Conservation (phyloP, 2,888 invertebrate species). For the Neoaliturus tenellus region DNA sequence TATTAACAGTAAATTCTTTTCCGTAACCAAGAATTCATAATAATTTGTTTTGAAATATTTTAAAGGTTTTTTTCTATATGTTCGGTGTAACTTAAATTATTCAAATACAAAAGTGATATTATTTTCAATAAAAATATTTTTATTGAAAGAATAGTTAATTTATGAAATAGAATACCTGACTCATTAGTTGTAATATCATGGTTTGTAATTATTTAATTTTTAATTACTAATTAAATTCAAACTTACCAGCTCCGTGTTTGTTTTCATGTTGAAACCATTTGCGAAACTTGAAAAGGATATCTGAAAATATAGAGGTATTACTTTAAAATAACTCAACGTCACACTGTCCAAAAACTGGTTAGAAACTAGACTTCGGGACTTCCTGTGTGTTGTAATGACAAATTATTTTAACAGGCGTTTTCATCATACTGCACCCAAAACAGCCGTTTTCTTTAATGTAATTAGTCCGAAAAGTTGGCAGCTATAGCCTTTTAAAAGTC, state of each 20-base stretch:
- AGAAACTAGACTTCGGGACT: not conserved
- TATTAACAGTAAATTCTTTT: too few relatives aligned
- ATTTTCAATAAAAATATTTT: not conserved
- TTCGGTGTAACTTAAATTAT: too few relatives aligned
- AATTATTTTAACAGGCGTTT: not conserved
- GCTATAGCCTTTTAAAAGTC: too few relatives aligned
- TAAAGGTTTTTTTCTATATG: not conserved
- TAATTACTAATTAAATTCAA: not conserved
- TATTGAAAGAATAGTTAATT: not conserved
- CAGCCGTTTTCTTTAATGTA: not conserved
- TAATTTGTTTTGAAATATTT: not conserved
- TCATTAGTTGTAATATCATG: too few relatives aligned
- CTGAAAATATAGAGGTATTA: not conserved
- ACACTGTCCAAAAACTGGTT: too few relatives aligned
- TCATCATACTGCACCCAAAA: too few relatives aligned
- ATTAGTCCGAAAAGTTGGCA: too few relatives aligned
- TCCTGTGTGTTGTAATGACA: not conserved
- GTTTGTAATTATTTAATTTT: not conserved
- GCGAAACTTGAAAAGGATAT: not conserved
- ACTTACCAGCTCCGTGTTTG: conserved; percentile 12
- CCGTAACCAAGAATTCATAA: not conserved
- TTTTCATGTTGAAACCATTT: not conserved
- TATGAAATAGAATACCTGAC: too few relatives aligned
- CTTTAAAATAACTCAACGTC: not conserved
- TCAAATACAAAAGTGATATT: not conserved